phyloP scores from a whole-genome alignment of 2,888 invertebrate species.

The Diplolepis rosae region DNA sequence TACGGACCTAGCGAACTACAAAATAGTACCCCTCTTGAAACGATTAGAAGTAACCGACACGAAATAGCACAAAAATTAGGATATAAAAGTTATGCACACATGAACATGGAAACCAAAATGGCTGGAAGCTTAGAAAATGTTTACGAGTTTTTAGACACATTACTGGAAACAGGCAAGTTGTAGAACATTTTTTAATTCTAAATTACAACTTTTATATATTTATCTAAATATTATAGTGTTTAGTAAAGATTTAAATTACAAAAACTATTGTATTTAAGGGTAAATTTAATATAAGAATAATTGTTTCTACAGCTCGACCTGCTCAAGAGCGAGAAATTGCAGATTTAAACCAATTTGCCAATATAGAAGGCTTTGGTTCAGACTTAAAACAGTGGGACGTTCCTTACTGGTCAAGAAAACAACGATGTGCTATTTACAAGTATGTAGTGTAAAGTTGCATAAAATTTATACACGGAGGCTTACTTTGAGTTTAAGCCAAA shows the following conservation, averaged over 20 bases:
- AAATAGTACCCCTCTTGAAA: slow-evolving; percentile 85
- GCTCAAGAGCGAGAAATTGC: slow-evolving; percentile 86
- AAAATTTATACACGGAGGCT: slow-evolving; percentile 5
- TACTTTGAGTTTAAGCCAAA: neutral
- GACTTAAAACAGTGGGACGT: slow-evolving; percentile 87
- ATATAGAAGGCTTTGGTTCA: slow-evolving; percentile 72
- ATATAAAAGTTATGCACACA: slow-evolving; percentile 85
- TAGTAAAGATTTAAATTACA: slow-evolving; percentile 30
- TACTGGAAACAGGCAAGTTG: slow-evolving; percentile 77
- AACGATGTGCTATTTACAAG: slow-evolving; percentile 80
- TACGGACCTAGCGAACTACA: slow-evolving; percentile 79
- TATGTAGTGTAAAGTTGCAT: slow-evolving; percentile 51
- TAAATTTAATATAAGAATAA: no score
- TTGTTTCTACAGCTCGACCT: slow-evolving; percentile 78
- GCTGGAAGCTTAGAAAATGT: slow-evolving; percentile 87
- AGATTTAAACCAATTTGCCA: slow-evolving; percentile 80
- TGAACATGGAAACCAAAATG: slow-evolving; percentile 97
- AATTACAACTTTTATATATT: neutral
- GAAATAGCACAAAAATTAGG: slow-evolving; percentile 87
- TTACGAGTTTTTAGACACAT: slow-evolving; percentile 79
- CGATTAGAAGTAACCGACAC: slow-evolving; percentile 81
- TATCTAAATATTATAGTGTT: neutral
- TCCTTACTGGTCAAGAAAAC: slow-evolving; percentile 89
- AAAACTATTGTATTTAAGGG: no score
- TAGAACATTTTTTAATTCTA: slow-evolving; percentile 7